Conservation (phyloP, 2,888 invertebrate species). For the Nipponacmea schrenckii region DNA sequence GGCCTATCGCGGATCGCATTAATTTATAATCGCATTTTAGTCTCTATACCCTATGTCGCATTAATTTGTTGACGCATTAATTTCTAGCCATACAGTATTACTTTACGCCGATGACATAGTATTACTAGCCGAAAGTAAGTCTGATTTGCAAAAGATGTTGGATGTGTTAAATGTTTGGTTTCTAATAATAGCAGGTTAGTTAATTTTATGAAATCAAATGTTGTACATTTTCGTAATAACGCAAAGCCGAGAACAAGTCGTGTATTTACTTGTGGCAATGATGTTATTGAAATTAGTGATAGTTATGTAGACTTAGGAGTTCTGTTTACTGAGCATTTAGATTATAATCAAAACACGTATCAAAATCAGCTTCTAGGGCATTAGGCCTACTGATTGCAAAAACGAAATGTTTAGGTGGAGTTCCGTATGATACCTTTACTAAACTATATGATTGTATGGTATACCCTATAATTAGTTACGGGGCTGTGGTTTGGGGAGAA, state of each 20-base stretch:
- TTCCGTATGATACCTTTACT: conserved; percentile 16
- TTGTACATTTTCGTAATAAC: conserved; percentile 30
- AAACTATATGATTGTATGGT: not conserved
- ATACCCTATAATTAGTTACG: not conserved
- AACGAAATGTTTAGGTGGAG: conserved; percentile 11
- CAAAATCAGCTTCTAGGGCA: conserved; percentile 14
- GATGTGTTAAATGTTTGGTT: conserved; percentile 28
- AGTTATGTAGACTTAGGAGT: conserved; percentile 26
- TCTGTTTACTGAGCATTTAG: conserved; percentile 14
- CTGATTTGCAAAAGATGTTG: conserved; percentile 27
- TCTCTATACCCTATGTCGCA: no score
- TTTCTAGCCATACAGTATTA: no score
- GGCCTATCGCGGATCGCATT: no score
- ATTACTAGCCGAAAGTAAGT: conserved; percentile 23
- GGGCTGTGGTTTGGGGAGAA: conserved; percentile 21
- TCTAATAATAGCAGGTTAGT: conserved; percentile 23
- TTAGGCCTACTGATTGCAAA: not conserved
- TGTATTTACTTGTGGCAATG: conserved; percentile 26
- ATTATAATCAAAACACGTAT: conserved; percentile 18
- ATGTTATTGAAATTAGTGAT: conserved; percentile 11
- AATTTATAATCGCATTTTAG: no score
- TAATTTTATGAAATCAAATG: conserved; percentile 30
- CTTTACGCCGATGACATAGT: conserved; percentile 33
- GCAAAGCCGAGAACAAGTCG: conserved; percentile 5
- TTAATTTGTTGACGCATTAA: no score